Evolutionary conservation across 2,888 invertebrate species (phyloP).

Genomic region (Drosophila demipolita): DNA sequence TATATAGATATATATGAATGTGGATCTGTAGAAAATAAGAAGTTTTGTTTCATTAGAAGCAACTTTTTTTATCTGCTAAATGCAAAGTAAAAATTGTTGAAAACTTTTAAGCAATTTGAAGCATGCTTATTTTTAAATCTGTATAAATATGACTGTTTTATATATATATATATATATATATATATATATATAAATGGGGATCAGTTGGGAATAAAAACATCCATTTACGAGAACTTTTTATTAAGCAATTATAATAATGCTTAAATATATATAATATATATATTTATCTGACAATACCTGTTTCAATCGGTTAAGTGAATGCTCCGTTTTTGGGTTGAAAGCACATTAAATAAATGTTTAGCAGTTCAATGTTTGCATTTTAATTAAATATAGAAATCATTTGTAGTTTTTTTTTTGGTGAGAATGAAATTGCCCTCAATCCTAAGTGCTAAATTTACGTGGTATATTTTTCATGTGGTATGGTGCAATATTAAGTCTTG

Average conservation of each 20-base stretch:
- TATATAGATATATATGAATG: not conserved
- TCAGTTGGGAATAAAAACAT: not conserved
- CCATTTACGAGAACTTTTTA: not conserved
- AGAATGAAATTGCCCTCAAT: conserved; percentile 41
- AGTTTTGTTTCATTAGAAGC: not conserved
- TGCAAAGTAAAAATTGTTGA: not conserved
- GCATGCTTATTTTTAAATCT: not conserved
- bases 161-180: not conserved
- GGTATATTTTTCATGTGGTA: conserved; percentile 19
- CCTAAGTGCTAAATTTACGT: conserved; percentile 39
- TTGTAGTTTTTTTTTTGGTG: conserved; percentile 27
- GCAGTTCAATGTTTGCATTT: conserved; percentile 41
- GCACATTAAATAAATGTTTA: conserved; percentile 1
- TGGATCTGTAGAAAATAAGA: not conserved
- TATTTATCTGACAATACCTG: not conserved
- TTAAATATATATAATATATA: not conserved
- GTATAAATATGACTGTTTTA: not conserved
- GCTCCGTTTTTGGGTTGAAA: not conserved
- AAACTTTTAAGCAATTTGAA: not conserved
- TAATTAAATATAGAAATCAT: conserved; percentile 44
- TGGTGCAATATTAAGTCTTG: conserved; percentile 53
- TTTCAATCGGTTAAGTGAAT: conserved; percentile 12
- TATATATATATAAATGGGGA: not conserved
- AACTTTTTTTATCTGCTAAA: not conserved
- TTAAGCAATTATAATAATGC: not conserved